Evolutionary conservation across 1,140 invertebrate genomes (phyloP), one percentile per base, ranked within the genome.

Genomic region (Calosoma granatense): DNA sequence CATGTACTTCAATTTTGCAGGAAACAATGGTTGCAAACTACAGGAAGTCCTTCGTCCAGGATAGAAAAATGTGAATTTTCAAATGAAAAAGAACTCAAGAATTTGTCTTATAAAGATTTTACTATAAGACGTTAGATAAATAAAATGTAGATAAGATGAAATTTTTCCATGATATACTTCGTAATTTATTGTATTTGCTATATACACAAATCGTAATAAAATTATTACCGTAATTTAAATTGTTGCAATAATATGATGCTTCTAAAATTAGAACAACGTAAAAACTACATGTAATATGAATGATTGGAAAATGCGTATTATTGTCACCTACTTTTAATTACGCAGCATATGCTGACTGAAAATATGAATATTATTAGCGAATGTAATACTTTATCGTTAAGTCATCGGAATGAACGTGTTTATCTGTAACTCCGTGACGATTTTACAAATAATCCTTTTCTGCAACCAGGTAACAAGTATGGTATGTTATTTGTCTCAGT

Each of bases 11-110:
- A 56, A 61, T 62, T 61, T 76, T 73, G 22, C 65, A 84, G 81
- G 85, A 87, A 86, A 74, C 63, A 78, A 17, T 88, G 86, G 85
- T 68, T 90, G 9, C 73, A 76, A 61, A 70, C 70, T 19, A 80
- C 68, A 22, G 86, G 86, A 22, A 88, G 85, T 69, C 85, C 85
- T 3, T 71, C 76, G 56, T 85, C 83, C 36, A 72, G 70, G 59
- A 87, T 88, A 59, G 81, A 83, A 1, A 83, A 81, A 64, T 77
- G 77, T 1, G 79, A 81, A 53, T 88, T 88, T 64, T 76, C 65
- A 22, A 82, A 87, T 62, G 78, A 83, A 64, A 75, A 75, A 53
- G 72, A 77, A 53, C 74, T 84, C 19, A 22, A 62, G 0, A 61
- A 72, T 51, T 72, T 66, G 21, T 66, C 69, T 2, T 78, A 70